Evolutionary conservation across 2,888 invertebrate species (phyloP), one percentile per base, ranked within the genome.

Genomic region (Nomada fabriciana): DNA sequence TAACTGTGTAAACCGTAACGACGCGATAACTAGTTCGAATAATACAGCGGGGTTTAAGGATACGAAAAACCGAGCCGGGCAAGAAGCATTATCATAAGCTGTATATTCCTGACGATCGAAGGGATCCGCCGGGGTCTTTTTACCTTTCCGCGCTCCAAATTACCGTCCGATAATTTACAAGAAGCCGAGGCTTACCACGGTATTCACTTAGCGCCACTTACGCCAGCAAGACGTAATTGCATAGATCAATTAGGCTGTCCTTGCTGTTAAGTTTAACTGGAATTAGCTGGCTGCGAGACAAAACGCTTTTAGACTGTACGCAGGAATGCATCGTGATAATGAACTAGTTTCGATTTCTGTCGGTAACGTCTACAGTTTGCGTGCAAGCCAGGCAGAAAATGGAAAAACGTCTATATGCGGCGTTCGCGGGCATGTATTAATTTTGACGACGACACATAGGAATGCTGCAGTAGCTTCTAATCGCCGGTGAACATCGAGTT

Each of bases 181-280:
- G 42, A 36, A 78, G 73, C 72, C 67, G 55, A 68, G 63, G 52
- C 71, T 20, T 61, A 80, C 73, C 70, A 50, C 70, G 76, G 50
- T 73, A 78, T 76, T 86, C 77, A 80, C 76, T 79, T 77, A 80
- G n/a, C 69, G 43, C 71, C 74, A 65, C 65, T 81, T 75, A 74
- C 43, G 50, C 65, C 23, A 29, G 11, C 65, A 60, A 42, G 20
- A 52, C 67, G 63, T 84, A 88, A 86, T 78, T 80, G 77, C 78
- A 36, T 20, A 36, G 74, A 76, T 84, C 78, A 80, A 85, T 83
- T 86, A 88, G 81, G 52, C 55, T 73, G 81, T 83, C 76, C 80
- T 83, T 74, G 77, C 69, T 13, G 59, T 63, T 85, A 85, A 79
- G 79, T 82, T 81, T 68, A 59, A 9, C n/a, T 55, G 25, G 68